Evolutionary conservation across 2,113 vertebrate species (phyloP).

Genomic region (Aphyosemion australe): DNA sequence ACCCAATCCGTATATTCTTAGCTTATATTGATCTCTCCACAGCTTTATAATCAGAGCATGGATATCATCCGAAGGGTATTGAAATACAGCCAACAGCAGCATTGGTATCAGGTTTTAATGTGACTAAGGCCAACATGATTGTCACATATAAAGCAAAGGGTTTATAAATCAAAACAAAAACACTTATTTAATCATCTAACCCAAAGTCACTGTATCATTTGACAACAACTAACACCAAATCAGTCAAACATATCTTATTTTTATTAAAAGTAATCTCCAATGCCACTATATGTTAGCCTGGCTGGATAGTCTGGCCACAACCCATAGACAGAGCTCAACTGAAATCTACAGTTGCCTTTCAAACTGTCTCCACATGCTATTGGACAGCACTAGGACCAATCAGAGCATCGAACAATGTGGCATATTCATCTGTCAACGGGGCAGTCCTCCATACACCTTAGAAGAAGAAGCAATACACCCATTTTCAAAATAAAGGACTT

Average conservation of each 20-base stretch:
- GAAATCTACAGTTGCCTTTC: too few relatives aligned
- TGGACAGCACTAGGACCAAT: too few relatives aligned
- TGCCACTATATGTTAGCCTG: not conserved
- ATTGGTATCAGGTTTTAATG: conserved; percentile 56
- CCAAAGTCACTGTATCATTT: not conserved
- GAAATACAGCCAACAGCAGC: conserved; percentile 50
- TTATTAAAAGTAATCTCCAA: not conserved
- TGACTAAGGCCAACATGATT: conserved; percentile 19
- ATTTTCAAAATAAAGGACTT: too few relatives aligned
- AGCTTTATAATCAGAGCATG: conserved; percentile 69
- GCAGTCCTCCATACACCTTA: too few relatives aligned
- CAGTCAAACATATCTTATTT: not conserved
- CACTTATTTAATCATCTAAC: not conserved
- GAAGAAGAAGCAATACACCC: too few relatives aligned
- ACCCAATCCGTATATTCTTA: conserved; percentile 67
- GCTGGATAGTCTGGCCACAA: too few relatives aligned
- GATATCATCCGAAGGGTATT: conserved; percentile 51
- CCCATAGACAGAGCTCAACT: too few relatives aligned
- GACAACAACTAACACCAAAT: not conserved
- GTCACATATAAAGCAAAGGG: not conserved
- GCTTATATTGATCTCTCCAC: conserved; percentile 66
- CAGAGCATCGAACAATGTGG: too few relatives aligned
- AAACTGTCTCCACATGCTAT: too few relatives aligned
- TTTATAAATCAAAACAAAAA: not conserved
- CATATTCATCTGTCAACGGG: too few relatives aligned